Base-by-base conservation (phyloP, 2,888 invertebrate genomes). In the Drosophila prostipennis region DNA sequence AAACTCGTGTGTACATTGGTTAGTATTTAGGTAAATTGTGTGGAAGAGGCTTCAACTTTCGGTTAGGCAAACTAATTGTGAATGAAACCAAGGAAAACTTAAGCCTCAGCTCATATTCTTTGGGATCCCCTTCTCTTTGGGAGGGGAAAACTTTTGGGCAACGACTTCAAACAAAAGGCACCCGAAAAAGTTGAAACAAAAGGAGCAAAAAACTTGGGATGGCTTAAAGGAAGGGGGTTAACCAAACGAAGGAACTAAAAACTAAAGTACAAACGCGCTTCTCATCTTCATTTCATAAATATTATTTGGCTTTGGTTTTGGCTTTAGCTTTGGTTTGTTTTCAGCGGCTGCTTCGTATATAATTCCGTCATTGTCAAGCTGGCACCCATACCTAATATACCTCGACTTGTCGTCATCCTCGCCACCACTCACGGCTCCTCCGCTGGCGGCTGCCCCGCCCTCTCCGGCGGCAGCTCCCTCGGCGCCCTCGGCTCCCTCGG, bases 401-500 rank as follows among this genome's bases (percentile, higher is more conserved):
- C 96, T 96, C 93, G 96, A 96, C 93, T 96, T 96, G 93, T 96
- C 96, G 92, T 97, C 97, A 92, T 97, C 96, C 89, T 97, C 96
- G 81, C 82, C 90, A 79, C 86, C 90, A 89, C 88, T 90, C 79
- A 86, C 90, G 77, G 80, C 89, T 73, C 83, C 86, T 49, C 81
- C 83, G 26, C 26, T 26, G 70, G 61, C 78, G 59, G 80, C 79
- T 39, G 76, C 78, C 58, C 77, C 69, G 36, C 74, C 79, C 43
- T 87, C 81, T 49, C 56, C 82, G 23, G 76, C 87, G 46, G 76
- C 82, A 49, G 80, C 78, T 55, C 81, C 87, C 63, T 92, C 80
- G 39, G 94, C 93, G 39, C 79, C 85, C 52, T 81, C 81, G 16
- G 57, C 87, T 16, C 87, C 87, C 16, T 87, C 87, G 48, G 79